Percentiles rank a stretch among this genome's conserved stretches.
phyloP scores from a whole-genome alignment of 2,888 invertebrate species.

The Diaphora mendica region DNA sequence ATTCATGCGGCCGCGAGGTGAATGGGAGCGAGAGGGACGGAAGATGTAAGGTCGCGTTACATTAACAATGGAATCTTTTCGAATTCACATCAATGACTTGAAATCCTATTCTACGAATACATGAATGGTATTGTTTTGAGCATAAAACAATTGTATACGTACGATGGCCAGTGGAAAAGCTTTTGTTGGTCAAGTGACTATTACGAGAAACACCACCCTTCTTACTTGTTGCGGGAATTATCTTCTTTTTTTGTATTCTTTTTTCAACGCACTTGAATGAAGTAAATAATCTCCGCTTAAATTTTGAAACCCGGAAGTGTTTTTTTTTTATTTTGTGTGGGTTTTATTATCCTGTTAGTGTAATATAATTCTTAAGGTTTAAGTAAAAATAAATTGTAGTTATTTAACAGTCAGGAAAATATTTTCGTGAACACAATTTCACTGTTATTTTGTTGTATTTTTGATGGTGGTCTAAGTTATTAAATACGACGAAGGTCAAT shows the following conservation, averaged over 20 bases:
- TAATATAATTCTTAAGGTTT: not conserved
- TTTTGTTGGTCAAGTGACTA: constrained; percentile 62
- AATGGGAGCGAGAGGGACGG: constrained; percentile 83
- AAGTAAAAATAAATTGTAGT: not conserved
- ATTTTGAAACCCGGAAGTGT: not conserved
- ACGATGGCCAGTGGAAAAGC: constrained; percentile 54
- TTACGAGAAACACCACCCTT: constrained; percentile 55
- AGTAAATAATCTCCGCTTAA: constrained; percentile 10
- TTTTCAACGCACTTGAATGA: constrained; percentile 29
- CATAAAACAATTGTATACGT: constrained; percentile 74
- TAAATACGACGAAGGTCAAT: not conserved
- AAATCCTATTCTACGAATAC: constrained; percentile 77
- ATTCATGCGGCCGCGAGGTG: constrained; percentile 81
- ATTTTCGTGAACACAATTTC: not conserved
- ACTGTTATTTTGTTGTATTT: not conserved
- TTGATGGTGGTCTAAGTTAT: not conserved
- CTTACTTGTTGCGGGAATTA: constrained; percentile 51
- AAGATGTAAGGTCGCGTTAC: constrained; percentile 78
- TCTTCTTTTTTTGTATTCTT: constrained; percentile 42
- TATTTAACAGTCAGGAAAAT: not conserved
- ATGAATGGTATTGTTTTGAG: constrained; percentile 73
- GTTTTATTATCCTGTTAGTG: not conserved
- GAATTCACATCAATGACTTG: constrained; percentile 69
- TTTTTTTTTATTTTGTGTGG: not conserved
- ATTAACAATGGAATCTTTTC: constrained; percentile 75